phyloP scores from a whole-genome alignment of 1,140 invertebrate genomes.

The Calliphora vicina region DNA sequence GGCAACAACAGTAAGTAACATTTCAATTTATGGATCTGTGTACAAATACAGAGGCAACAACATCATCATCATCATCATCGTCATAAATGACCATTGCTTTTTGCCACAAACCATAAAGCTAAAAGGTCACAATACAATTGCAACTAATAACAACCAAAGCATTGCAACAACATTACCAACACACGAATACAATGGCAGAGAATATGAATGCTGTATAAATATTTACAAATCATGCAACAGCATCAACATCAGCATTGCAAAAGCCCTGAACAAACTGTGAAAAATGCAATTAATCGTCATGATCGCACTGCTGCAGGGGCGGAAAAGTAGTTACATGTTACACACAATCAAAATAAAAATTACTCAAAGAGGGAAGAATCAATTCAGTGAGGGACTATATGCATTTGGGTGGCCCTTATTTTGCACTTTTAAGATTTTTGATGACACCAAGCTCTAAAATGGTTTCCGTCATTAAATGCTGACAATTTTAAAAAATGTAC shows the following conservation, averaged over 20 bases:
- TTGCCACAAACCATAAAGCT: neutral
- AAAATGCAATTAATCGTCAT: neutral
- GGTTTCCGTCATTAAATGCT: too few species aligned
- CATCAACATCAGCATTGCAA: neutral
- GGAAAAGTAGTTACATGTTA: neutral
- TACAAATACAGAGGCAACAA: neutral
- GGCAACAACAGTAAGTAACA: neutral
- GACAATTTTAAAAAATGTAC: too few species aligned
- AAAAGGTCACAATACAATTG: neutral
- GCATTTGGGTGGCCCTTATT: too few species aligned
- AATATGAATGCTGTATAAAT: neutral
- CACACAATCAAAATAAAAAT: neutral
- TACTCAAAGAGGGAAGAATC: neutral
- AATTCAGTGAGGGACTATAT: too few species aligned
- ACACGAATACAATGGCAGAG: neutral
- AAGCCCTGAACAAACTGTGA: neutral
- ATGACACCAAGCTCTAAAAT: too few species aligned
- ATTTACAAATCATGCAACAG: neutral
- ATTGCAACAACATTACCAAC: neutral
- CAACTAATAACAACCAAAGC: too few species aligned
- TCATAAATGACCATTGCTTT: neutral
- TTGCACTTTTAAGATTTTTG: too few species aligned
- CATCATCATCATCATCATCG: neutral
- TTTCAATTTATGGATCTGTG: neutral
- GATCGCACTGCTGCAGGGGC: neutral